These are phyloP conservation scores for Morone saxatilis DNA, from an alignment of 2,113 vertebrate genomes.

Conservation along the genomic window DNA sequence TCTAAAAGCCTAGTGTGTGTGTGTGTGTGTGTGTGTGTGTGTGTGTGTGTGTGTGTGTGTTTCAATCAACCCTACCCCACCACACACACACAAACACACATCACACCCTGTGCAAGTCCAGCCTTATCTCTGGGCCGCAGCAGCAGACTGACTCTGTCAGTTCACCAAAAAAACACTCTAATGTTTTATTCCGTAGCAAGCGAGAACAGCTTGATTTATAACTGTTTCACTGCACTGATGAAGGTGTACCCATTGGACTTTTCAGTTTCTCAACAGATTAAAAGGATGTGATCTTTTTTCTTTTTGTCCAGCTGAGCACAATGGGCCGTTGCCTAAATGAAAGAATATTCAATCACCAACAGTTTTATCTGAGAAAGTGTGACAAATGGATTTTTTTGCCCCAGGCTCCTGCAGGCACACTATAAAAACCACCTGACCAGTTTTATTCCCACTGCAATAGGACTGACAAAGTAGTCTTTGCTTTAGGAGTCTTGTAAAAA, in stretches of 20 bases:
- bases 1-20: conserved; percentile 17
- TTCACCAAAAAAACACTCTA: conserved; percentile 12
- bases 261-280: conserved; percentile 61
- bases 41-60: background rate
- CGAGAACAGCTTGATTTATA: conserved; percentile 58
- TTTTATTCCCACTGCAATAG: conserved; percentile 20
- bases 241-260: conserved; percentile 50
- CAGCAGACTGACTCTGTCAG: conserved; percentile 43
- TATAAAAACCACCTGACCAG: conserved; percentile 5
- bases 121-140: conserved; percentile 63
- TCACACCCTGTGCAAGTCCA: conserved; percentile 27
- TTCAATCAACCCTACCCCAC: background rate
- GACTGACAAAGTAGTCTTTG: conserved; percentile 13
- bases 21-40: too few species aligned
- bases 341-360: conserved; percentile 60
- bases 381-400: conserved; percentile 53
- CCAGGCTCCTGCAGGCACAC: background rate
- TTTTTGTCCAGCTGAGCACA: conserved; percentile 40
- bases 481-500: conserved; percentile 26
- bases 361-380: conserved; percentile 54
- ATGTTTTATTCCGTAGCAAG: conserved; percentile 44
- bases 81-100: conserved; percentile 21
- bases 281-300: conserved; percentile 55
- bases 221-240: conserved; percentile 44
- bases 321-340: conserved; percentile 35